Base-by-base conservation (phyloP, 2,113 vertebrate genomes). In the Malurus cyaneus region DNA sequence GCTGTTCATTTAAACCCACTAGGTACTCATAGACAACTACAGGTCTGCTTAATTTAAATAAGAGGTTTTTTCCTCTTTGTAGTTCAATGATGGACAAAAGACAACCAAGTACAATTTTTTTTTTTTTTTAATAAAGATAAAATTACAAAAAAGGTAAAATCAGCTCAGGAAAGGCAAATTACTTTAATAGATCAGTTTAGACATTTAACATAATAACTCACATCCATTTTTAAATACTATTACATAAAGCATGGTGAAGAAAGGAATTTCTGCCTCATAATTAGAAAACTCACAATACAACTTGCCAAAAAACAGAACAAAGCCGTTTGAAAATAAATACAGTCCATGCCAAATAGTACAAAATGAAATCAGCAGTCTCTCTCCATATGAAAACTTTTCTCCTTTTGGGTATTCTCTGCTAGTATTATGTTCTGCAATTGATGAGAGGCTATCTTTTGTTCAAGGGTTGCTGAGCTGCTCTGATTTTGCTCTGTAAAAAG, bases 381-480 rank as follows among this genome's bases (percentile, higher is more conserved):
- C 92, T 97, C 91, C 91, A 93, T 96, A 97, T 0, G 84, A 98
- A 97, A 97, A 74, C 81, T 85, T 59, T 90, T 96, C 96, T 97
- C 95, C 92, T 96, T 96, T 95, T 93, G 97, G 92, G 57, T 94
- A 93, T 93, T 94, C 79, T 86, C 67, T 83, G 87, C 34, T 96
- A 93, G 91, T 57, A 96, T 89, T 93, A 94, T 77, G 96, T 97
- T 96, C 92, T 97, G 94, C 96, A 94, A 84, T 44, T 95, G 96
- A 74, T 79, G 92, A 86, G 93, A 96, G 84, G 90, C 78, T 96
- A 81, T 91, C 88, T 79, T 96, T 92, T 96, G 97, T 94, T 99
- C 98, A 99, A 97, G 98, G 97, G 94, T 98, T 99, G 98, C 94
- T 98, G 93, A 98, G 98, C 98, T 98, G 98, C 95, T 99, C 98